Evolutionary conservation across 2,888 invertebrate genomes (phyloP).

Genomic region (Mylabris sibirica): DNA sequence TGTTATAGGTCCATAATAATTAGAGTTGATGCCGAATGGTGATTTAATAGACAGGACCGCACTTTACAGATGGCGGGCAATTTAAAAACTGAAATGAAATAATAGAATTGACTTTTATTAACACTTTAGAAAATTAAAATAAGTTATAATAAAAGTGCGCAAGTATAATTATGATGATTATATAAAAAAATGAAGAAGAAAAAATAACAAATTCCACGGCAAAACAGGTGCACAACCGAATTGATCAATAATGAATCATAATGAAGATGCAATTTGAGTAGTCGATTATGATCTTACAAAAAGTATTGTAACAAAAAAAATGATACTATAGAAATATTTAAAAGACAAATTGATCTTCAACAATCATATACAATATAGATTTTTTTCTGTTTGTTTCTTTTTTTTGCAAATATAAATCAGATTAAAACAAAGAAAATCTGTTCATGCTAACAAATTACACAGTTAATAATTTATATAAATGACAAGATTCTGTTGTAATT

Average conservation of each 20-base stretch:
- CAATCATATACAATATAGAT: slow-evolving; percentile 34
- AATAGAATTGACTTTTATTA: slow-evolving; percentile 38
- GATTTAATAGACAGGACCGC: no score
- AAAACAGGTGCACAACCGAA: slow-evolving; percentile 22
- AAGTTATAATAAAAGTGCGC: slow-evolving; percentile 28
- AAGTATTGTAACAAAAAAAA: slow-evolving; percentile 25
- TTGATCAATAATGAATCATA: slow-evolving; percentile 25
- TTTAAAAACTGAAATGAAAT: slow-evolving; percentile 1
- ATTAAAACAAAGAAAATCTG: slow-evolving; percentile 48
- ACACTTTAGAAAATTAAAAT: slow-evolving; percentile 31
- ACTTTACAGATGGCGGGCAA: neutral
- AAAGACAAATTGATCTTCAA: slow-evolving; percentile 17
- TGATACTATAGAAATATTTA: no score
- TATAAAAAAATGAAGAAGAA: slow-evolving; percentile 19
- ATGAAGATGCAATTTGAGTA: slow-evolving; percentile 31
- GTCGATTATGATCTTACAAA: slow-evolving; percentile 21
- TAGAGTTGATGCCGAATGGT: no score
- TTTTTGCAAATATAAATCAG: slow-evolving; percentile 24
- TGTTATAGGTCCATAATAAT: no score
- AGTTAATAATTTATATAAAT: slow-evolving; percentile 44
- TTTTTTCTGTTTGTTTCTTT: slow-evolving; percentile 26
- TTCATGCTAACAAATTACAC: slow-evolving; percentile 49
- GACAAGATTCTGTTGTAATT: slow-evolving; percentile 13
- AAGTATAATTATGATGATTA: slow-evolving; percentile 20
- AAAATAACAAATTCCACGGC: slow-evolving; percentile 15